These are phyloP conservation scores for Luscinia luscinia DNA, from an alignment of 2,797 vertebrate genomes.

Conservation along the genomic window DNA sequence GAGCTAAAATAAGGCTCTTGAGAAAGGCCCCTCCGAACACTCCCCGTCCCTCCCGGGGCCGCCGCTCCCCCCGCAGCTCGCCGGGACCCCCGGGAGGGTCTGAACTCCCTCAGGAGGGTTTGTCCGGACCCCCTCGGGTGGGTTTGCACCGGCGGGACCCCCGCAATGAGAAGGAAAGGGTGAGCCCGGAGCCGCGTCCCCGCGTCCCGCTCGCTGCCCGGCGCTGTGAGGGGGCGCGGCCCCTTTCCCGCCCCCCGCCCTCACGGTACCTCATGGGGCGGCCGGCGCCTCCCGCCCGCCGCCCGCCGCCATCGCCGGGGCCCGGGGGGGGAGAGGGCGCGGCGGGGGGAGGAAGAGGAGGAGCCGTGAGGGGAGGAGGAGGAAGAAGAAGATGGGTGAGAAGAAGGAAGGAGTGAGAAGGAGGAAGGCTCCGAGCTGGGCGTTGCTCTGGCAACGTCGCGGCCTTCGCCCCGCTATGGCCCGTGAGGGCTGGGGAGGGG, in stretches of 20 bases:
- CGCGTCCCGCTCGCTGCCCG: neutral
- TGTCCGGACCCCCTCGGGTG: neutral
- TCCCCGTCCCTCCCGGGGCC: neutral
- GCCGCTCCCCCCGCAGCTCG: neutral
- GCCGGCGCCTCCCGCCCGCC: constrained; percentile 80
- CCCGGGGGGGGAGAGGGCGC: neutral
- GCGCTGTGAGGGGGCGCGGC: neutral
- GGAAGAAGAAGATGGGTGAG: neutral
- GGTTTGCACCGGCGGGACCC: neutral
- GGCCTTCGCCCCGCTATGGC: neutral
- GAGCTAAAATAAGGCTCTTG: rapidly evolving
- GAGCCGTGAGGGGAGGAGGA: constrained; percentile 1
- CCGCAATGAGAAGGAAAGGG: neutral
- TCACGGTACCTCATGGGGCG: constrained; percentile 34
- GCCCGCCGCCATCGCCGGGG: neutral
- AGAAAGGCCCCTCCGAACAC: rapidly evolving
- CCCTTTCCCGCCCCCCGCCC: neutral
- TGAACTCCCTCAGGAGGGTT: neutral
- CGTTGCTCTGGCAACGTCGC: neutral
- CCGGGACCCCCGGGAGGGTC: neutral
- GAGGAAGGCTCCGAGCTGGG: neutral
- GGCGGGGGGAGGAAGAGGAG: constrained; percentile 59
- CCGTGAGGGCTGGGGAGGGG: neutral
- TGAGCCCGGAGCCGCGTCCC: neutral
- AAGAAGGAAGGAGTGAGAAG: neutral